Evolutionary conservation across 1,140 invertebrate species (phyloP).

Genomic region (Mizuhopecten yessoensis): DNA sequence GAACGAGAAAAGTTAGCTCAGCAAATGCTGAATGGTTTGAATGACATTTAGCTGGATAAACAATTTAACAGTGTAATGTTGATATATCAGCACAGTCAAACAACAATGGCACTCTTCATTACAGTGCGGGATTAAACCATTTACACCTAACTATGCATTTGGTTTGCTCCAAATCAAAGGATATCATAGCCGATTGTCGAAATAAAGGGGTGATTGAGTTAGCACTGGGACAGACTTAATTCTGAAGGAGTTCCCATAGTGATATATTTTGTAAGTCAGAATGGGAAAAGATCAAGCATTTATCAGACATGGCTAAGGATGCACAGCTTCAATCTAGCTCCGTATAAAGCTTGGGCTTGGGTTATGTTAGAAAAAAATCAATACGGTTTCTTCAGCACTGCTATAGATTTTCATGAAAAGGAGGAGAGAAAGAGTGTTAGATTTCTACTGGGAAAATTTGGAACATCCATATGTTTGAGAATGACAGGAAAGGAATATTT

Average conservation of each 20-base stretch:
- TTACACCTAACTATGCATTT: too few species aligned
- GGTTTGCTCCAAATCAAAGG: too few species aligned
- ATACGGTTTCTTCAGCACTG: background rate
- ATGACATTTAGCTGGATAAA: too few species aligned
- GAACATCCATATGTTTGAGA: constrained; percentile 31
- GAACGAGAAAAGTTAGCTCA: too few species aligned
- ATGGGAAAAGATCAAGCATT: background rate
- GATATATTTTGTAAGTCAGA: background rate
- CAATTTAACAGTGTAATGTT: too few species aligned
- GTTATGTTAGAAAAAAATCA: constrained; percentile 17
- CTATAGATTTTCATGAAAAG: constrained; percentile 28
- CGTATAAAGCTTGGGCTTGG: background rate
- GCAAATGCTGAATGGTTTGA: too few species aligned
- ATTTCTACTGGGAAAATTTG: constrained; percentile 20
- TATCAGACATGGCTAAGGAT: background rate
- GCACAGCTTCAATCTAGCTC: background rate
- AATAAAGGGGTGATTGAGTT: too few species aligned
- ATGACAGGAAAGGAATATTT: background rate
- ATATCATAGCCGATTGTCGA: too few species aligned
- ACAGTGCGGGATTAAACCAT: too few species aligned
- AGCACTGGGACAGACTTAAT: too few species aligned
- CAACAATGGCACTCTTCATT: too few species aligned
- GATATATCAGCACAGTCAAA: too few species aligned
- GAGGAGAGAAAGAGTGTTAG: background rate
- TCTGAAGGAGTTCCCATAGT: background rate